phyloP scores from a whole-genome alignment of 2,797 vertebrate species.

The Danionella dracula region DNA sequence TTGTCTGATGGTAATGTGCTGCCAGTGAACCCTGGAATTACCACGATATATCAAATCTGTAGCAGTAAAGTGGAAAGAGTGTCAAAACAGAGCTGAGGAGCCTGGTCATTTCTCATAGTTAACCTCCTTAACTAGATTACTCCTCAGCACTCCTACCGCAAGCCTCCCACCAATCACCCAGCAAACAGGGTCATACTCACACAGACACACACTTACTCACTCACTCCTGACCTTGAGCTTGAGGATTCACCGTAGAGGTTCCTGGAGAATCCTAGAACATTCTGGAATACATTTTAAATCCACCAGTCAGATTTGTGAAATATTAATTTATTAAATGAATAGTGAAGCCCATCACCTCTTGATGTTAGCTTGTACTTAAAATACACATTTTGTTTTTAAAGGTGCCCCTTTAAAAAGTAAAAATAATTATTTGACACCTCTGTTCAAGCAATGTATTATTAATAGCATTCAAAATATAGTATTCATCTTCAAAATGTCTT shows the following conservation, averaged over 20 bases:
- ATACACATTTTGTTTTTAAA: too few species aligned
- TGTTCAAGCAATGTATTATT: too few species aligned
- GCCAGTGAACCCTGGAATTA: conserved; percentile 54
- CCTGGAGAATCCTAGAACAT: too few species aligned
- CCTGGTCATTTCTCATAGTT: conserved; percentile 73
- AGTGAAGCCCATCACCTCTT: too few species aligned
- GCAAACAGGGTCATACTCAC: conserved; percentile 33
- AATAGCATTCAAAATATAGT: too few species aligned
- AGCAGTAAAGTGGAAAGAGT: conserved; percentile 57
- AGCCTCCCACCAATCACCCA: conserved; percentile 22
- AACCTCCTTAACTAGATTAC: conserved; percentile 76
- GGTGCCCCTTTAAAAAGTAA: too few species aligned
- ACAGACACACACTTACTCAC: conserved; percentile 26
- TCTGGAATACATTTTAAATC: too few species aligned
- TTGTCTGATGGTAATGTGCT: conserved; percentile 28
- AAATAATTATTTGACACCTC: too few species aligned
- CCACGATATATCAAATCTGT: conserved; percentile 69
- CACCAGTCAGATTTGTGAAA: too few species aligned
- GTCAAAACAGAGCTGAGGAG: conserved; percentile 64
- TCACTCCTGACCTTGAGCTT: conserved; percentile 14
- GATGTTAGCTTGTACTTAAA: too few species aligned
- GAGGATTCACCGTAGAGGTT: neutral
- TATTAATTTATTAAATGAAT: too few species aligned
- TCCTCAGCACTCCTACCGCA: conserved; percentile 48
- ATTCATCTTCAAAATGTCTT: too few species aligned